Evolutionary conservation across 2,113 vertebrate species (phyloP), one percentile per base, ranked within the genome.

Genomic region (Macroglossus sobrinus): DNA sequence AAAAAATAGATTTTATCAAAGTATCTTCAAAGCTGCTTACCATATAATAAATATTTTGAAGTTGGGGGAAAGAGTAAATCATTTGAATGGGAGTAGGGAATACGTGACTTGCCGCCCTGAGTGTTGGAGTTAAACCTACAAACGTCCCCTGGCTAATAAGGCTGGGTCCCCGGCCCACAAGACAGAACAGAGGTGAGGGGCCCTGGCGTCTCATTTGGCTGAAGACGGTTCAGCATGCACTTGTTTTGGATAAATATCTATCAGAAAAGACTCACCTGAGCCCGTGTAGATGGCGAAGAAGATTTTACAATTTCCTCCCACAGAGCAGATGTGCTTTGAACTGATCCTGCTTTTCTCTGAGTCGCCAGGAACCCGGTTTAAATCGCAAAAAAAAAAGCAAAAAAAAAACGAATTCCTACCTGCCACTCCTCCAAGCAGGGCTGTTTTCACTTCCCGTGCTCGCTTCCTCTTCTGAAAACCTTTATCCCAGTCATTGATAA

Each of bases 241-340:
- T 91, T 92, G 38, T 89, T 88, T 92, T 4, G 22, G 55, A 33
- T 91, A 40, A 69, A 33, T 88, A 45, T 68, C 93, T 94, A 96
- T 84, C 80, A 68, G 92, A 38, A 82, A 63, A 92, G 89, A 75
- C 40, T 53, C 84, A 91, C 79, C 92, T 84, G 50, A 89, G 93
- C 95, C 93, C 59, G 18, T 45, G 64, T 35, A 87, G 80, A 84
- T 84, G 92, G n/a, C 40, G 43, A 40, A 89, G 61, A 89, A 68
- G 92, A 81, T 68, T 91, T 68, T 89, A 38, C 74, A 84, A 89
- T 92, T 96, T 93, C 61, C 89, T 92, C 85, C 76, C 14, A 19
- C 43, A 78, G 91, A 91, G 64, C 69, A 97, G 18, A 92, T 93
- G 93, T 68, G 66, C 96, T 96, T 10, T 28, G 30, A 9, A 24